phyloP scores from a whole-genome alignment of 2,113 vertebrate genomes.

The Syngnathoides biaculeatus region DNA sequence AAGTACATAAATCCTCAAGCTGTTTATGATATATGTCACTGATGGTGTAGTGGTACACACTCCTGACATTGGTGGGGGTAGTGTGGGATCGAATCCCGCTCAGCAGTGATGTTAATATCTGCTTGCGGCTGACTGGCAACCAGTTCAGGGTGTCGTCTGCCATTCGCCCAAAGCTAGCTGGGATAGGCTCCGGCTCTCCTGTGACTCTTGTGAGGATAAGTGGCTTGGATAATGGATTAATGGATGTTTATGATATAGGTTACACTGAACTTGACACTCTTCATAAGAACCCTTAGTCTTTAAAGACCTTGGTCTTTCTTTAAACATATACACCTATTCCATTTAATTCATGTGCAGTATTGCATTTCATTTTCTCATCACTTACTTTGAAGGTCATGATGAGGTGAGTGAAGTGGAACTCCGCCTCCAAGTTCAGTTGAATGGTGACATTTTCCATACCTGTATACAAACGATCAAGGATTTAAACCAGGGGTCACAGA shows the following conservation, averaged over 20 bases:
- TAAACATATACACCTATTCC: neutral
- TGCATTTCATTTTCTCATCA: neutral
- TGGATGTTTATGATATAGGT: neutral
- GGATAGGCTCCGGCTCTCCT: no score
- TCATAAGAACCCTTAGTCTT: neutral
- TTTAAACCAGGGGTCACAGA: no score
- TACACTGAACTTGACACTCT: neutral
- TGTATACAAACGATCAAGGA: constrained; percentile 48
- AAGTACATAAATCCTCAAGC: neutral
- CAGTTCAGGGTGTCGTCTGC: no score
- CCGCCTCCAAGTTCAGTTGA: constrained; percentile 92
- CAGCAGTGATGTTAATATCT: no score
- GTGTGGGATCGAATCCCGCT: no score
- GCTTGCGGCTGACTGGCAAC: no score
- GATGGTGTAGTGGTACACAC: no score
- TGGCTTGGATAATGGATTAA: no score
- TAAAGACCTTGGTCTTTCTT: neutral
- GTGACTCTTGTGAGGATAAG: no score
- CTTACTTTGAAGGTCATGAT: constrained; percentile 99
- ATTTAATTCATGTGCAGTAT: neutral
- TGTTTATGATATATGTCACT: neutral
- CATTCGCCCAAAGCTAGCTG: no score
- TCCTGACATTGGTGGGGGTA: no score
- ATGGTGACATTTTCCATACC: constrained; percentile 92
- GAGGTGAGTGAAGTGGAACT: constrained; percentile 99